Evolutionary conservation across 2,888 invertebrate species (phyloP).

Genomic region (Trichopria drosophilae): DNA sequence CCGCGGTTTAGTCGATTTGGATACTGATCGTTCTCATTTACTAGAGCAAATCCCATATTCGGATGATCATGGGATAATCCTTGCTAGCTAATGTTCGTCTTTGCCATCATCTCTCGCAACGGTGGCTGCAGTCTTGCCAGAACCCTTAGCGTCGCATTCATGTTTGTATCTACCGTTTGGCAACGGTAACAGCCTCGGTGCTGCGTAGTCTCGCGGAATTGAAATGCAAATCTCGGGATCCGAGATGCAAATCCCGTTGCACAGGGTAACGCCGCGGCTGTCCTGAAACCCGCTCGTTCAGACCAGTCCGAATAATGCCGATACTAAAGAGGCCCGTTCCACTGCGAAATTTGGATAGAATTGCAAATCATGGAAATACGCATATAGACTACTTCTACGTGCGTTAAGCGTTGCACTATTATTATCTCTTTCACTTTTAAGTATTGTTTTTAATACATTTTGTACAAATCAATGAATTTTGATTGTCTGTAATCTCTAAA

Average conservation of each 20-base stretch:
- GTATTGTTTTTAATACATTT: too few species aligned
- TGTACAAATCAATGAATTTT: too few species aligned
- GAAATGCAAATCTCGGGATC: slow-evolving; percentile 58
- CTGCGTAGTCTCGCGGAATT: slow-evolving; percentile 54
- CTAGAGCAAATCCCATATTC: too few species aligned
- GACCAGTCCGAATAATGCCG: too few species aligned
- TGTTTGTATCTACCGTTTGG: slow-evolving; percentile 55
- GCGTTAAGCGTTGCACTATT: background rate
- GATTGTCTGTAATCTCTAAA: too few species aligned
- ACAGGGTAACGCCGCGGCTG: slow-evolving; percentile 51
- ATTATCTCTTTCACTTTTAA: background rate
- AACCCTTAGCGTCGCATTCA: slow-evolving; percentile 53
- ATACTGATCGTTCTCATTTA: too few species aligned
- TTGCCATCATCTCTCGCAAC: too few species aligned
- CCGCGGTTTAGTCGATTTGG: too few species aligned
- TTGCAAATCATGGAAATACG: background rate
- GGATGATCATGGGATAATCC: slow-evolving; percentile 32
- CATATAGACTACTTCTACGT: background rate
- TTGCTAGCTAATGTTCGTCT: too few species aligned
- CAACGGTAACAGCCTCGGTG: slow-evolving; percentile 44
- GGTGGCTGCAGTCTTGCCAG: slow-evolving; percentile 29
- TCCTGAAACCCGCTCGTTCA: slow-evolving; percentile 41
- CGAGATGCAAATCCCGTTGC: slow-evolving; percentile 58
- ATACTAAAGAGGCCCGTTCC: too few species aligned
- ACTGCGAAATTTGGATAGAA: too few species aligned